A percentile compares a stretch with the other conserved stretches of the same genome.
These are phyloP conservation scores for Folsomia manolachei DNA, from an alignment of 2,888 invertebrate genomes.

Conservation along the genomic window DNA sequence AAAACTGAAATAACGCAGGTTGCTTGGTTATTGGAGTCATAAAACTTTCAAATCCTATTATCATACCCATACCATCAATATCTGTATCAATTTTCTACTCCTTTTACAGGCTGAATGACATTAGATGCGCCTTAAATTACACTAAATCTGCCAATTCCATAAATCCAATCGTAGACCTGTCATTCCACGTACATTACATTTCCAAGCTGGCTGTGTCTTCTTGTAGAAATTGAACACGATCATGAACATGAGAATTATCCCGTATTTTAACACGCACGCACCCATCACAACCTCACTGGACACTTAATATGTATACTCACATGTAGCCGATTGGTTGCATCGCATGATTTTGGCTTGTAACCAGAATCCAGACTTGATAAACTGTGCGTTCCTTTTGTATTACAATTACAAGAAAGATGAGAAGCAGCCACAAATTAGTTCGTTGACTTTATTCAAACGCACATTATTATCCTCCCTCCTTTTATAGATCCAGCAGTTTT, in stretches of 20 bases:
- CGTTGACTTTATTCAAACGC: not conserved
- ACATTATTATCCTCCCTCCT: not conserved
- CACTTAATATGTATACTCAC: no score
- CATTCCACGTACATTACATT: no score
- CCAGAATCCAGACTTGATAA: not conserved
- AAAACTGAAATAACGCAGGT: no score
- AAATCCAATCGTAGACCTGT: slow-evolving; percentile 4
- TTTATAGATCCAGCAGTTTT: not conserved
- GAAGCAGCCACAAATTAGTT: not conserved
- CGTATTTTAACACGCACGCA: not conserved
- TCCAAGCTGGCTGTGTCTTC: not conserved
- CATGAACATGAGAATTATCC: not conserved
- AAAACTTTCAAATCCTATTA: not conserved
- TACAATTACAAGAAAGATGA: not conserved
- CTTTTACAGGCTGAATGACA: slow-evolving; percentile 1
- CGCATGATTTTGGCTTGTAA: no score
- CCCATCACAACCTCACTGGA: no score
- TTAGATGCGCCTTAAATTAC: slow-evolving; percentile 6
- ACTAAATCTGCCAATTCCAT: slow-evolving; percentile 8
- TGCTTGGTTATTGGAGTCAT: no score
- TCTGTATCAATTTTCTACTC: slow-evolving; percentile 4
- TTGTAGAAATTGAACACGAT: not conserved
- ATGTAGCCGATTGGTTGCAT: no score
- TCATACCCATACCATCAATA: not conserved
- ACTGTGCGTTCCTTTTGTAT: not conserved